Percentiles rank a stretch among this genome's conserved stretches.
These are phyloP conservation scores for Caracal caracal DNA, from an alignment of 2,113 vertebrate species.

Conservation along the genomic window DNA sequence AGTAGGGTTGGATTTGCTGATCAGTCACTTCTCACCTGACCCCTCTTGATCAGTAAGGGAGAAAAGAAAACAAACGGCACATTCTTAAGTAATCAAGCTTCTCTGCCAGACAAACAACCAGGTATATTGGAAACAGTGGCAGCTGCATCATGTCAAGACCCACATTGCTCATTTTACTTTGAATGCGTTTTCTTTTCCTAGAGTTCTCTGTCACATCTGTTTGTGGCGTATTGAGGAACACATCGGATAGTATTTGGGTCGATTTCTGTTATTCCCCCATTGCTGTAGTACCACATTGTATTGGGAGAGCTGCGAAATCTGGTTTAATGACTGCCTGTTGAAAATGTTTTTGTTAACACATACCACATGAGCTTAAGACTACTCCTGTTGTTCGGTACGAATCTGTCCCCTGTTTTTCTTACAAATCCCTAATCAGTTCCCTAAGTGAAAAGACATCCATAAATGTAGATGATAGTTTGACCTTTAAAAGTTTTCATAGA, in stretches of 20 bases:
- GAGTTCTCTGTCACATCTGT: not conserved
- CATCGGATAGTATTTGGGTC: not conserved
- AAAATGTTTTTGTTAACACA: not conserved
- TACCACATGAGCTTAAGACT: not conserved
- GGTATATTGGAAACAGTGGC: not conserved
- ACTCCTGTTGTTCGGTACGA: not conserved
- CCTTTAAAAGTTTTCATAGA: slow-evolving; percentile 43
- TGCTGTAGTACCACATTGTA: not conserved
- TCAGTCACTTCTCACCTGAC: not conserved
- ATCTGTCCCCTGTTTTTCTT: not conserved
- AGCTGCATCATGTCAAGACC: not conserved
- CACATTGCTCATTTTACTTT: not conserved
- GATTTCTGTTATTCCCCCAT: not conserved
- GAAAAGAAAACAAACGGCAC: not conserved
- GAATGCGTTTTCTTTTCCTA: not conserved
- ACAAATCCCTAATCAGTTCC: not conserved
- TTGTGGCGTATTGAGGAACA: not conserved
- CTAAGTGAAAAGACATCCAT: not conserved
- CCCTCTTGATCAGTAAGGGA: not conserved
- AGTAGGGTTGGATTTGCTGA: not conserved
- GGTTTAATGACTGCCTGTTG: not conserved
- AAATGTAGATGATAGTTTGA: not conserved
- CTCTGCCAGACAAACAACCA: not conserved
- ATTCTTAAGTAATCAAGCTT: not conserved
- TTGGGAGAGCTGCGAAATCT: not conserved